Conservation (phyloP, 2,113 vertebrate species). For the Picathartes gymnocephalus region DNA sequence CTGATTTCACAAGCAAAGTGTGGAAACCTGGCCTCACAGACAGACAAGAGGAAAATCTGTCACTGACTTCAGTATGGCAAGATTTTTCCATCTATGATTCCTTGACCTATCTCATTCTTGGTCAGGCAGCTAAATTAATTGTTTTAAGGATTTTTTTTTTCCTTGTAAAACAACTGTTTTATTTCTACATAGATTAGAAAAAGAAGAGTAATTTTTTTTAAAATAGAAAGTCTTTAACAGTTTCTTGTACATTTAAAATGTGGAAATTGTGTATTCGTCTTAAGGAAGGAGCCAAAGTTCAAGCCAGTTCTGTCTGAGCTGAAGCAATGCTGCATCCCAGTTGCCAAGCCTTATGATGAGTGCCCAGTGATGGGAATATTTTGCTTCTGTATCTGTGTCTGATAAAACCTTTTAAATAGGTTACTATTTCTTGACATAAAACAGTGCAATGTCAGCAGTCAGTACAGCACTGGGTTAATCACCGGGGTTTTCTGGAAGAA, state of each 20-base stretch:
- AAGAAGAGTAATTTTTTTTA: not conserved
- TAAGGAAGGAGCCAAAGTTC: not conserved
- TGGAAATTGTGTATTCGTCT: not conserved
- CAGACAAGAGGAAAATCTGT: not conserved
- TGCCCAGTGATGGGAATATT: not conserved
- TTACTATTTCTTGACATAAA: not conserved
- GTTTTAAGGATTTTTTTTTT: not conserved
- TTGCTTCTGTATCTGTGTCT: not conserved
- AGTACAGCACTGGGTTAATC: not conserved
- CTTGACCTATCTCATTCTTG: not conserved
- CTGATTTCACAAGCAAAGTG: not conserved
- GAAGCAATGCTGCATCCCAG: not conserved
- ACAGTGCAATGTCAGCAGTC: not conserved
- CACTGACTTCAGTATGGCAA: not conserved
- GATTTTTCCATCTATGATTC: not conserved
- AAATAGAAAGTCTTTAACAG: not conserved
- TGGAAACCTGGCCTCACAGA: not conserved
- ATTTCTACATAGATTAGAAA: not conserved
- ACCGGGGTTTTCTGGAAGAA: not conserved
- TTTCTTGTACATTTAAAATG: not conserved
- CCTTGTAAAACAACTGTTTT: not conserved
- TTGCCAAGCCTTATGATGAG: not conserved
- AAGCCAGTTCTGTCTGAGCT: not conserved
- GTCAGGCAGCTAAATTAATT: not conserved
- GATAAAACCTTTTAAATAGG: not conserved